Conservation (phyloP, 35 echinoderm and acorn worm genomes). For the Heliocidaris erythrogramma region DNA sequence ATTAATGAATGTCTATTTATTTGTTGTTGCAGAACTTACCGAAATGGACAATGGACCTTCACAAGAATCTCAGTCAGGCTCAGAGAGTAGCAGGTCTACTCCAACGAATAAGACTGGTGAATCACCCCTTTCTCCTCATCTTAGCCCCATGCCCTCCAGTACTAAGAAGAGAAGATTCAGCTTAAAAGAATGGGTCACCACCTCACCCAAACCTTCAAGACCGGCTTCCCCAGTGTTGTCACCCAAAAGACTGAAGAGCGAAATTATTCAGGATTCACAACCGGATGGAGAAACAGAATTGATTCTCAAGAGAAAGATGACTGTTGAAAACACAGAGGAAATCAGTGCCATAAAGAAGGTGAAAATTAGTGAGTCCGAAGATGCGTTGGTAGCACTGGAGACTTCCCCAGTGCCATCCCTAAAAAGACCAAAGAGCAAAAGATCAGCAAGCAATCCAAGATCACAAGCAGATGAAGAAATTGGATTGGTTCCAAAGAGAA, state of each 20-base stretch:
- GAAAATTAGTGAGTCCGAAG: background rate
- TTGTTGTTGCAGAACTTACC: background rate
- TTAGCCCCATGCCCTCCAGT: constrained; percentile 8
- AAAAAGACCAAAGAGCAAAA: background rate
- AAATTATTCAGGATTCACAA: background rate
- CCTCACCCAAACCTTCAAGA: background rate
- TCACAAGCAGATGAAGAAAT: background rate
- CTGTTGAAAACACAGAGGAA: background rate
- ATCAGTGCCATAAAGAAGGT: background rate
- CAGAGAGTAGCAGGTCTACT: constrained; percentile 11
- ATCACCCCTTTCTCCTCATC: background rate
- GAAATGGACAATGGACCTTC: background rate
- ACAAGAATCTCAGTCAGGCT: background rate
- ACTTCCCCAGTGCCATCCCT: background rate
- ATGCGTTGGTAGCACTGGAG: background rate
- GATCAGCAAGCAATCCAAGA: background rate
- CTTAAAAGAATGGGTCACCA: constrained; percentile 34
- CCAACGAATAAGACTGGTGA: background rate
- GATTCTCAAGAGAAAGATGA: background rate
- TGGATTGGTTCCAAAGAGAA: background rate
- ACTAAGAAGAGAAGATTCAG: constrained; percentile 40
- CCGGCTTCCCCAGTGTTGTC: constrained; percentile 3
- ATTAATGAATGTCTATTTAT: too few species aligned
- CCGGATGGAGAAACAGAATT: background rate
- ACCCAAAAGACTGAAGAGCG: background rate